Percentiles rank a stretch among this genome's conserved stretches.
These are phyloP conservation scores for Falco biarmicus DNA, from an alignment of 2,797 vertebrate genomes.

Conservation along the genomic window DNA sequence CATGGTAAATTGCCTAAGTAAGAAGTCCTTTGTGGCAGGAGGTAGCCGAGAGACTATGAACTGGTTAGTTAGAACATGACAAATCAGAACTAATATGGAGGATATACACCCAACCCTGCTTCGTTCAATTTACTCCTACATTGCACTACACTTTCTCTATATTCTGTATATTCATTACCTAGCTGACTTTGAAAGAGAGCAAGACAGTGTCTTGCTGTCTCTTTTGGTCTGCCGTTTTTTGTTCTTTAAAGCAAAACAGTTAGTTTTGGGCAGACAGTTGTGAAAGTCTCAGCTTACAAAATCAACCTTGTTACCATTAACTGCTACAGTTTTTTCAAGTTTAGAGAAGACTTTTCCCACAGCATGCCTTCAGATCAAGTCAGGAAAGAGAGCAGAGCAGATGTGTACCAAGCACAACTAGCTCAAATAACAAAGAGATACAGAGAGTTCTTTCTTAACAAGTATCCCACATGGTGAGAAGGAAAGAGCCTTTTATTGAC, in stretches of 20 bases:
- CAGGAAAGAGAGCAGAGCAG: neutral
- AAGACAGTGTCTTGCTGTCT: neutral
- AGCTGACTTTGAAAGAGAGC: neutral
- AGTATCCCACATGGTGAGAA: neutral
- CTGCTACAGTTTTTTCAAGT: neutral
- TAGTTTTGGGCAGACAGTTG: neutral
- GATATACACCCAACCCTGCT: neutral
- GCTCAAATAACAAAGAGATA: neutral
- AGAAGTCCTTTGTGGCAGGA: conserved; percentile 10
- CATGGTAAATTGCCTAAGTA: neutral
- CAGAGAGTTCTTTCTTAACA: neutral
- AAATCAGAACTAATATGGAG: neutral
- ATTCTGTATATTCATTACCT: neutral
- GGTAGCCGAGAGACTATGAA: conserved; percentile 9
- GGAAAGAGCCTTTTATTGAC: neutral
- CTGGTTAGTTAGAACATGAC: neutral
- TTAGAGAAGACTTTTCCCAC: neutral
- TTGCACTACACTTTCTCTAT: neutral
- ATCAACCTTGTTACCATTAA: neutral
- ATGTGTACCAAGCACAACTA: neutral
- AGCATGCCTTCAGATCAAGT: neutral
- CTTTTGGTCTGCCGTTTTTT: neutral
- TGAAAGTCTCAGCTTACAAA: neutral
- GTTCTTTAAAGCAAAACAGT: neutral
- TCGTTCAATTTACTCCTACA: neutral